Evolutionary conservation across 2,113 vertebrate species (phyloP).

Genomic region (Oxyura jamaicensis): DNA sequence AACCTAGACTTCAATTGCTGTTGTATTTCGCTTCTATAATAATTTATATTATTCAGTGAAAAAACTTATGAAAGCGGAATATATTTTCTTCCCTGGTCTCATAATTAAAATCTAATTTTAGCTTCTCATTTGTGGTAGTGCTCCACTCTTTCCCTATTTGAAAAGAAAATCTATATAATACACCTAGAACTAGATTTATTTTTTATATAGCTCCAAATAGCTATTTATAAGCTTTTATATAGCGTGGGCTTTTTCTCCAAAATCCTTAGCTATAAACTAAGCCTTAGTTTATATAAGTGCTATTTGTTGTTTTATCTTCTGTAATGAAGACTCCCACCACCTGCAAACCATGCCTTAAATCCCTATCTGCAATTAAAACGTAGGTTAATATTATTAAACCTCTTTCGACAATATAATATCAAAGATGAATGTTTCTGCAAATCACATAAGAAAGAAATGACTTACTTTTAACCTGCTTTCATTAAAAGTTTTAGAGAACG

Average conservation of each 20-base stretch:
- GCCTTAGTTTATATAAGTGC: background rate
- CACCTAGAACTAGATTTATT: background rate
- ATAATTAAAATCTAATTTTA: background rate
- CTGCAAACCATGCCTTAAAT: background rate
- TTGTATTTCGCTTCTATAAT: constrained; percentile 17
- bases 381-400: background rate
- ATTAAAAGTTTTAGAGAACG: background rate
- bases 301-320: background rate
- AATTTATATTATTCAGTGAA: background rate
- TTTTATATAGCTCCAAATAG: background rate
- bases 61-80: background rate
- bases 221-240: background rate
- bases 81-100: background rate
- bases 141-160: background rate
- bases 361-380: background rate
- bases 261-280: background rate
- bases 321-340: background rate
- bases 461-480: background rate
- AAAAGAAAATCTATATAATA: background rate
- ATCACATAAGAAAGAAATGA: background rate
- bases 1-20: background rate
- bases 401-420: background rate
- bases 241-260: background rate
- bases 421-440: background rate
- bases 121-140: background rate